Evolutionary conservation across 2,888 invertebrate genomes (phyloP), one percentile per base, ranked within the genome.

Genomic region (Ochlodes sylvanus): DNA sequence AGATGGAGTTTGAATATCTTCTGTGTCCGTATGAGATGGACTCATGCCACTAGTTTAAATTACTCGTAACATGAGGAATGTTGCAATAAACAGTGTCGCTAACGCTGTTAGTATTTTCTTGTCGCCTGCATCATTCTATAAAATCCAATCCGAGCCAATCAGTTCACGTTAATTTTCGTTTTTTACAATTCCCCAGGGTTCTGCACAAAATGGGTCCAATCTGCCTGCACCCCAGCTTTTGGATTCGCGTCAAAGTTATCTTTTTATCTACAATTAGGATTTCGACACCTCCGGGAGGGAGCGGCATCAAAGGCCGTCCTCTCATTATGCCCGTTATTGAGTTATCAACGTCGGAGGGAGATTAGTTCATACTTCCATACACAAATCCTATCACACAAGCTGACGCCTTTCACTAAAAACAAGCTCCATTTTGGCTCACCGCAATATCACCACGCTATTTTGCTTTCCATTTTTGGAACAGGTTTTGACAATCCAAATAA

Each of bases 211-310:
- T 56, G 61, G 55, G 34, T 58, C 66, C 66, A 61, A 67, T 67
- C 61, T 61, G 47, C 67, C 55, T 61, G 47, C 67, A 55, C 67
- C 66, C 54, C 42, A 52, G 60, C 60, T 58, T 61, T 67, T 52
- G 66, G 60, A 38, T 68, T 62, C 77, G 81, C 78, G 79, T 80
- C 81, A 85, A 86, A 89, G 86, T 91, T 93, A 92, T 93, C 93
- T 92, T 92, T 93, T 92, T 92, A 93, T 92, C 92, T 92, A 82
- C 90, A 93, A 93, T 93, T 92, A 90, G 91, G 92, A 91, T 92
- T 92, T 92, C 84, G 89, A 87, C 92, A 89, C 92, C 87, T 90
- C 87, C 85, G 72, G 71, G 63, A 75, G 71, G 77, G 72, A 82
- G 69, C 75, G 77, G 80, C 89, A 84, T 91, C 92, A 92, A 93